Base-by-base conservation (phyloP, 2,888 invertebrate genomes). In the Listrodromus nycthemerus region DNA sequence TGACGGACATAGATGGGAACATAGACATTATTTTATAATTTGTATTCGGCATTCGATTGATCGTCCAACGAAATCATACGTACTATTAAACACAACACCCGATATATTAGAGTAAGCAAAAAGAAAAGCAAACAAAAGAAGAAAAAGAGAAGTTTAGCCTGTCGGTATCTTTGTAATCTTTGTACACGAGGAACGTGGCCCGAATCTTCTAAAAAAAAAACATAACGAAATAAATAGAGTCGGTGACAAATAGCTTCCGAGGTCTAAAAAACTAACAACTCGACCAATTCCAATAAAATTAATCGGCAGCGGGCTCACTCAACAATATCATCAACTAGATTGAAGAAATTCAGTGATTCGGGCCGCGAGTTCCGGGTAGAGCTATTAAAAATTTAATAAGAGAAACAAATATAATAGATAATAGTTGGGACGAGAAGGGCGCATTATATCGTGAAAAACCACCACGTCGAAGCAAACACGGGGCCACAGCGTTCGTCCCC, bases 11-110 rank as follows among this genome's bases (percentile, higher is more conserved):
- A 78, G 71, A 78, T 76, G 70, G 74, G 71, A 81, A 78, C 48
- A 45, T 83, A 82, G 81, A 86, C 80, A 85, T 87, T 88, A 84
- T 85, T 86, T 87, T 86, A 85, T 82, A 63, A 83, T 84, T 84
- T 87, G 84, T 76, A 85, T 81, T 81, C 81, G 27, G 45, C 73
- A 74, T 16, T 16, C 41, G 41, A 82, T 77, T 83, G 61, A 55
- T 85, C 80, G 81, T 79, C 71, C 75, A 82, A 80, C 74, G 70
- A 81, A 76, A 37, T 69, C 58, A 75, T 24, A 37, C 65, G 21
- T 74, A 65, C 65, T 70, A 52, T 21, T 75, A 74, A 19, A 65
- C 24, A 75, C 50, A 63, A 50, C 50, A 75, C 27, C 65, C 75
- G 75, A 75, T 75, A 75, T 41, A 73, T 50, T 65, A 75, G 24